These are phyloP conservation scores for Syngnathus acus DNA, from an alignment of 2,797 vertebrate genomes.

Conservation along the genomic window DNA sequence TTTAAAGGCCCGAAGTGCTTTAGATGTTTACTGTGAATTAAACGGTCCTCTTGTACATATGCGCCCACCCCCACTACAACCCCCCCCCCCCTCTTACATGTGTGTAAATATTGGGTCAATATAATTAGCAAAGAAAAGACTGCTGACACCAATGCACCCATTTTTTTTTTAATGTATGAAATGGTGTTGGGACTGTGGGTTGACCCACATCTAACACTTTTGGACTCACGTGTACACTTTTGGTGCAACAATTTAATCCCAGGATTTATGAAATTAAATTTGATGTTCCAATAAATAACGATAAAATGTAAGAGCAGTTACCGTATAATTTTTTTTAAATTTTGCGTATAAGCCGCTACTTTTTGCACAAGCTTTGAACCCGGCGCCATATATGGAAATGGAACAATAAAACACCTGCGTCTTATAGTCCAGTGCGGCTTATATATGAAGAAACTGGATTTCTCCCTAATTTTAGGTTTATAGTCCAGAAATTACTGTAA, in stretches of 20 bases:
- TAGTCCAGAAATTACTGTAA: too few species aligned
- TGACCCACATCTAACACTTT: not conserved
- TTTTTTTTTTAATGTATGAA: conserved; percentile 33
- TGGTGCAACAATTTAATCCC: not conserved
- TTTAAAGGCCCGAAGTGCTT: conserved; percentile 67
- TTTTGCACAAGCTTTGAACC: too few species aligned
- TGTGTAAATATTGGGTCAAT: conserved; percentile 53
- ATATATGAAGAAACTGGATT: too few species aligned
- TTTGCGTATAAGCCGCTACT: too few species aligned
- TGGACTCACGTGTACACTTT: not conserved
- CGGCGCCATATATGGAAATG: too few species aligned
- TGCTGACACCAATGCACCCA: conserved; percentile 54
- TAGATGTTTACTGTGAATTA: conserved; percentile 70
- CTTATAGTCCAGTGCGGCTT: too few species aligned
- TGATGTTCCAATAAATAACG: not conserved
- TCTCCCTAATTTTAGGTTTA: too few species aligned
- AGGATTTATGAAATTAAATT: not conserved
- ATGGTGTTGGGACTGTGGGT: conserved; percentile 15
- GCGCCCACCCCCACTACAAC: not conserved
- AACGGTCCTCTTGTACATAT: conserved; percentile 23
- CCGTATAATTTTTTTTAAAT: too few species aligned
- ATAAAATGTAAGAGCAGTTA: not conserved
- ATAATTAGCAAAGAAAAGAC: conserved; percentile 49
- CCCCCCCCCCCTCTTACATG: conserved; percentile 21
- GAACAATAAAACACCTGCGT: too few species aligned